Evolutionary conservation across 2,888 invertebrate species (phyloP), one percentile per base, ranked within the genome.

Genomic region (Cheilosia soror): DNA sequence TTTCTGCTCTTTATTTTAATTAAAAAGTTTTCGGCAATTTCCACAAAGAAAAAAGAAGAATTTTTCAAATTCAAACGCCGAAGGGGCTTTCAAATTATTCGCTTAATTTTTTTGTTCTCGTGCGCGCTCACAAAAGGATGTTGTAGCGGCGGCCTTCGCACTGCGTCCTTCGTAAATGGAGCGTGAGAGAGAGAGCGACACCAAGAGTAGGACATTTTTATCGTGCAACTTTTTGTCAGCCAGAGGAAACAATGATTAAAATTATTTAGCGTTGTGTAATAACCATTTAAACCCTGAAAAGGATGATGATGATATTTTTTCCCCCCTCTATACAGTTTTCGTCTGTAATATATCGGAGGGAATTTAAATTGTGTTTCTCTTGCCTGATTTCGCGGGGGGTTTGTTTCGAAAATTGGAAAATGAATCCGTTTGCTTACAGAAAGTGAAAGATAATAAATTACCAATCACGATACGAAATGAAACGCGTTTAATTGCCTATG

Each of bases 1-100:
- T 15, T 31, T 60, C 33, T 58, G 71, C 66, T 80, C 66, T 76
- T 76, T 76, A 79, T 85, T 85, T 85, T 85, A 85, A 85, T 85
- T 80, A 85, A 85, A 80, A 85, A 85, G 75, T 85, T 85, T 85
- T 80, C 33, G 69, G 60, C 66, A 62, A 62, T 80, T 85, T 84
- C 75, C 58, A 40, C 31, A 15, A 53, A 53, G 40, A 47, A 40
- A 15, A 40, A 49, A 62, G 9, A 29, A 37, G 60, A 72, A 51
- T 15, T 44, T 44, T 44, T 15, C 15, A 49, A 65, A 84, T 84
- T 76, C 71, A 84, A 84, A 80, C 60, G 80, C 84, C 71, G 57
- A 80, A 79, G 84, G 80, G 69, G 68, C 84, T 79, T 79, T 62
- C 78, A 68, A 78, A 62, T 77, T 42, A 62, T 77, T 44, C 15